These are phyloP conservation scores for Regulus satrapa DNA, from an alignment of 2,113 vertebrate species.

Conservation along the genomic window DNA sequence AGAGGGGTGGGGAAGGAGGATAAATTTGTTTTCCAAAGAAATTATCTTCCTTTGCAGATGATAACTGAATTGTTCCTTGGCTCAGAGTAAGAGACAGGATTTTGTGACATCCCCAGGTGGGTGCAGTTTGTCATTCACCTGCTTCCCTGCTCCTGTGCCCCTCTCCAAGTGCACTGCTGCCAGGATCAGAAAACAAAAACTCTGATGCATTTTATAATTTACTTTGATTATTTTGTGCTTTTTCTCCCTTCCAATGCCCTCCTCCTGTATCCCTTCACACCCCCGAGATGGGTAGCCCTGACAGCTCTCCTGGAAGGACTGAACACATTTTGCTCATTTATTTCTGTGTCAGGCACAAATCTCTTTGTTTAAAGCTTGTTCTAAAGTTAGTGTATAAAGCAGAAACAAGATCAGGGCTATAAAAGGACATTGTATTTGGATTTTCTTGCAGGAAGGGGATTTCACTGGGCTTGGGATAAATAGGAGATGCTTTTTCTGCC, in stretches of 20 bases:
- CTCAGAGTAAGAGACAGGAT: not conserved
- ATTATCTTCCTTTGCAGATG: not conserved
- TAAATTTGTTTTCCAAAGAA: not conserved
- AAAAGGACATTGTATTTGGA: not conserved
- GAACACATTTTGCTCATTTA: not conserved
- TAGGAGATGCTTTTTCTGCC: not conserved
- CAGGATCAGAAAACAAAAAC: not conserved
- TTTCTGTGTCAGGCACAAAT: not conserved
- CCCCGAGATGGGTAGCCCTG: not conserved
- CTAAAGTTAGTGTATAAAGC: not conserved
- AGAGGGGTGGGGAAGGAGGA: not conserved
- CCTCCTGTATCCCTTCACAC: fast-evolving
- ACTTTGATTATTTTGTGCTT: not conserved
- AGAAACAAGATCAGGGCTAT: not conserved
- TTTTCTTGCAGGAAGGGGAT: not conserved
- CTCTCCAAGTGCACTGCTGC: fast-evolving
- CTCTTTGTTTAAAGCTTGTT: not conserved
- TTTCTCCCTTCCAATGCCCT: not conserved
- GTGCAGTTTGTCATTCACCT: not conserved
- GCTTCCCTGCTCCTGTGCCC: not conserved
- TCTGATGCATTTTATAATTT: not conserved
- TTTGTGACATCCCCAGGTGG: not conserved
- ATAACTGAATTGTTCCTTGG: not conserved
- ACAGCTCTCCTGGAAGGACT: not conserved
- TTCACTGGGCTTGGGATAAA: not conserved